Percentiles rank a stretch among this genome's conserved stretches.
Evolutionary conservation across 2,888 invertebrate genomes (phyloP).

Genomic region (Tetragonula carbonaria): DNA sequence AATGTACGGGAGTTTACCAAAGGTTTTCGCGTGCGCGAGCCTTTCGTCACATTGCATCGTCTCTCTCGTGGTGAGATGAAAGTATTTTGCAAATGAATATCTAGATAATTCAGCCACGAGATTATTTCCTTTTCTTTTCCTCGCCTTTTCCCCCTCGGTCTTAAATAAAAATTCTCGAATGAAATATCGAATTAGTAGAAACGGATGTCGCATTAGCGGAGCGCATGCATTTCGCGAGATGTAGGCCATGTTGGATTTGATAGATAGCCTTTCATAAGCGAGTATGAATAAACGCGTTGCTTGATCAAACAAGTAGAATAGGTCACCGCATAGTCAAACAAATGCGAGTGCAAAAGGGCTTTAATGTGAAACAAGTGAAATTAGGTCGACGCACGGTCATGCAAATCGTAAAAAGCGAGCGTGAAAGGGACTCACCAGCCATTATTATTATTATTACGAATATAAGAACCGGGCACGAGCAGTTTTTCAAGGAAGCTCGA

Average conservation of each 20-base stretch:
- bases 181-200: neutral
- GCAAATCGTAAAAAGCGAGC: neutral
- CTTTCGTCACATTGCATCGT: neutral
- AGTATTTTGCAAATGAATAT: neutral
- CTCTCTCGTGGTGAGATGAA: neutral
- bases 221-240: neutral
- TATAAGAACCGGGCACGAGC: neutral
- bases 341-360: neutral
- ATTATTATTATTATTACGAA: neutral
- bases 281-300: neutral
- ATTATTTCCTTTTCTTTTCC: neutral
- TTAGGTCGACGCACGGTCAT: neutral
- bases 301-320: constrained; percentile 15
- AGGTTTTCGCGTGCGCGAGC: neutral
- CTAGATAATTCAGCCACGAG: neutral
- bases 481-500: too few species aligned
- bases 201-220: neutral
- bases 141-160: neutral
- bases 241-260: neutral
- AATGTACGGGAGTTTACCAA: neutral
- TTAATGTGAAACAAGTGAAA: constrained; percentile 14
- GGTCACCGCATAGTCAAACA: neutral
- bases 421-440: neutral
- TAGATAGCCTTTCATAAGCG: neutral
- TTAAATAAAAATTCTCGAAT: neutral